Evolutionary conservation across 2,888 invertebrate species (phyloP).

Genomic region (Colostygia pectinataria): DNA sequence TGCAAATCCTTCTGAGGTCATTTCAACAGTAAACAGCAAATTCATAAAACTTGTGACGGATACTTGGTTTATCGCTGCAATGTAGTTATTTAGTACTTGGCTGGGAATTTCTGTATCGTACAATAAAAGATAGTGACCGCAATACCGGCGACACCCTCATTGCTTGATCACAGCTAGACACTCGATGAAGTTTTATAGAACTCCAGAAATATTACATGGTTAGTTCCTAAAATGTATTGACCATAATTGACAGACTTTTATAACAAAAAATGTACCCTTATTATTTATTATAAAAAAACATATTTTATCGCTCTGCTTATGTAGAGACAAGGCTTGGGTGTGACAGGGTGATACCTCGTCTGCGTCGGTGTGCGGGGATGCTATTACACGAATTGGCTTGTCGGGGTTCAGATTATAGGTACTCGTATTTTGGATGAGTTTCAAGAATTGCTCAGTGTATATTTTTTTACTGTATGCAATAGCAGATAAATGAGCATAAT

Average conservation of each 20-base stretch:
- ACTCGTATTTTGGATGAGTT: slow-evolving; percentile 3
- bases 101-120: slow-evolving; percentile 46
- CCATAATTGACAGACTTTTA: too few relatives aligned
- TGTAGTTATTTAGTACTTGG: slow-evolving; percentile 52
- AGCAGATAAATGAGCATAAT: too few relatives aligned
- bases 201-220: too few relatives aligned
- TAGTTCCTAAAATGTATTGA: too few relatives aligned
- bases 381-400: slow-evolving; percentile 23
- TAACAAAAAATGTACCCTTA: too few relatives aligned
- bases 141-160: too few relatives aligned
- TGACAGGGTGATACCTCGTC: slow-evolving; percentile 17
- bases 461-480: too few relatives aligned
- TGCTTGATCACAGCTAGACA: too few relatives aligned
- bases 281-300: too few relatives aligned
- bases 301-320: slow-evolving; percentile 11
- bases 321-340: background rate
- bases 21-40: slow-evolving; percentile 39
- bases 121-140: too few relatives aligned
- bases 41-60: slow-evolving; percentile 43
- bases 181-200: too few relatives aligned
- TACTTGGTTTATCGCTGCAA: slow-evolving; percentile 38
- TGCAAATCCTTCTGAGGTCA: slow-evolving; percentile 45
- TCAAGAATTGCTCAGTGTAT: slow-evolving; percentile 1
- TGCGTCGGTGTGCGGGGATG: slow-evolving; percentile 7
- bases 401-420: slow-evolving; percentile 6